Conservation (phyloP, 2,797 vertebrate species). For the Alfaro cultratus region DNA sequence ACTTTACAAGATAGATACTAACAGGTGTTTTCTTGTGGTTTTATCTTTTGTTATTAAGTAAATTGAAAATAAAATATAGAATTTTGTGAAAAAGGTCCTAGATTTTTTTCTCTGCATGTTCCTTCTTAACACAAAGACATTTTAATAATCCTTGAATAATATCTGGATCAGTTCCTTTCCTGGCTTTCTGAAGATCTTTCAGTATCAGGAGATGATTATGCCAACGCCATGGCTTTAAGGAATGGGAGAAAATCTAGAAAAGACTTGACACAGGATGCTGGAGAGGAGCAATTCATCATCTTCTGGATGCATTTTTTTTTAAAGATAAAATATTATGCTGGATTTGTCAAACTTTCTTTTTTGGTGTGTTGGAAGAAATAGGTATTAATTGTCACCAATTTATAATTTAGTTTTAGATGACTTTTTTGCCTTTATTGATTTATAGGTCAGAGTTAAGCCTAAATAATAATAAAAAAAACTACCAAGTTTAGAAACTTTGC, state of each 20-base stretch:
- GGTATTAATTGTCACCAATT: neutral
- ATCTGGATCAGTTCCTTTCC: neutral
- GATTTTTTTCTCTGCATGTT: neutral
- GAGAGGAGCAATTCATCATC: neutral
- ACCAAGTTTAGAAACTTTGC: neutral
- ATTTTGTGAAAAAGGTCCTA: neutral
- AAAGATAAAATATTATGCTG: neutral
- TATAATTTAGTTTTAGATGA: neutral
- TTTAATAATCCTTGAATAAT: neutral
- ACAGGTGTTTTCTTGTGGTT: neutral
- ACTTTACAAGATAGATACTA: neutral
- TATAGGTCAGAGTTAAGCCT: neutral
- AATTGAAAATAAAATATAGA: neutral
- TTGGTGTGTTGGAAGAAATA: neutral
- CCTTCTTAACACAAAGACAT: neutral
- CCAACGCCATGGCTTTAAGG: neutral
- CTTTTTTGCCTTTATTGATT: neutral
- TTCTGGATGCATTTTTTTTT: neutral
- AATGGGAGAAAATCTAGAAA: neutral
- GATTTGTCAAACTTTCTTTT: neutral
- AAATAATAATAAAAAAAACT: neutral
- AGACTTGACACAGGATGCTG: neutral
- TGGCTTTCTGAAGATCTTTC: neutral
- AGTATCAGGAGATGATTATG: neutral
- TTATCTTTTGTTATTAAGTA: neutral